A percentile compares a stretch with the other conserved stretches of the same genome.
Conservation (phyloP, 2,888 invertebrate species). For the Microctonus hyperodae region DNA sequence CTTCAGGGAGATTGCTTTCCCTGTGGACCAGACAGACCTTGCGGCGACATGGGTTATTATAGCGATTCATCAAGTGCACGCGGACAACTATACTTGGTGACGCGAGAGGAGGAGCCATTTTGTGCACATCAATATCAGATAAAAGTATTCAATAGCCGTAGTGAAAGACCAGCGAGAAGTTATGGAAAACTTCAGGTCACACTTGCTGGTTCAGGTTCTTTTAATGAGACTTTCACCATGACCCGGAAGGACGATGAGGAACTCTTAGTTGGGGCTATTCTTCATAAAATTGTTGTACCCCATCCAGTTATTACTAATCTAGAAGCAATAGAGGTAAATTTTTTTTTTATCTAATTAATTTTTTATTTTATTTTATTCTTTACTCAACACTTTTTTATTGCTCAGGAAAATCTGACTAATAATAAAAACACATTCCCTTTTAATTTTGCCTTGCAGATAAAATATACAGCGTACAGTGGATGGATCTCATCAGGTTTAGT, state of each 20-base stretch:
- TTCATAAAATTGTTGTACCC: constrained; percentile 85
- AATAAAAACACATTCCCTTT: not conserved
- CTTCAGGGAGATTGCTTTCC: constrained; percentile 80
- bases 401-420: not conserved
- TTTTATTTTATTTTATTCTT: not conserved
- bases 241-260: constrained; percentile 85
- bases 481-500: constrained; percentile 88
- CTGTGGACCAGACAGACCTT: constrained; percentile 71
- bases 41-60: constrained; percentile 95
- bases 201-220: constrained; percentile 79
- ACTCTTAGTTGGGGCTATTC: constrained; percentile 74
- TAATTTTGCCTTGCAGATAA: constrained; percentile 72
- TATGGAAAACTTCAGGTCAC: constrained; percentile 81
- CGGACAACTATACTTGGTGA: constrained; percentile 87
- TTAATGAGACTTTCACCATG: constrained; percentile 89
- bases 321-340: constrained; percentile 58
- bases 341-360: not conserved
- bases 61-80: constrained; percentile 84
- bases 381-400: not conserved
- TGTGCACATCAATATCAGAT: constrained; percentile 92
- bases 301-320: constrained; percentile 83
- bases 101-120: constrained; percentile 90
- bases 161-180: constrained; percentile 72
- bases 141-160: constrained; percentile 78
- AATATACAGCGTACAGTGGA: constrained; percentile 88